Conservation (phyloP, 2,113 vertebrate genomes). For the Acanthisitta chloris region DNA sequence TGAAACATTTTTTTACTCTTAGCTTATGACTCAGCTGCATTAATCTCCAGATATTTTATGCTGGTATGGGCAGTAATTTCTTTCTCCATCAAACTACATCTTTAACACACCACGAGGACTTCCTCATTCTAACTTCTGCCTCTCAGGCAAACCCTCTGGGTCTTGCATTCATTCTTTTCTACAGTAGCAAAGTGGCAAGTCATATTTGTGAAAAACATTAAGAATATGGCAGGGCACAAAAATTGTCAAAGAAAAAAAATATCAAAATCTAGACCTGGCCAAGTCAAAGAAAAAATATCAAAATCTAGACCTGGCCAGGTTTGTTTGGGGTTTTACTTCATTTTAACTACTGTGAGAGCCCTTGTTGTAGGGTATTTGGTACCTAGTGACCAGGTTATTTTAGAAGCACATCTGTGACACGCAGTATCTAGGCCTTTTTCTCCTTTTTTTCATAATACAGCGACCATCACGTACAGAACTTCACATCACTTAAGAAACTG, state of each 20-base stretch:
- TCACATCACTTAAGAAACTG: background rate
- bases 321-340: no score
- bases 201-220: background rate
- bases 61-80: background rate
- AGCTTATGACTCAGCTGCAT: background rate
- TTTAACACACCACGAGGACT: fast-evolving
- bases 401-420: background rate
- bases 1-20: background rate
- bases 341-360: background rate
- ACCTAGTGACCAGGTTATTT: background rate
- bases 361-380: background rate
- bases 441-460: background rate
- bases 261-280: background rate
- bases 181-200: background rate
- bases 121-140: background rate
- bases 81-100: background rate
- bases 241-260: background rate
- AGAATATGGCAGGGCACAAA: background rate
- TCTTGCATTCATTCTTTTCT: background rate
- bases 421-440: background rate
- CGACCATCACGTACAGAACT: background rate
- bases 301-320: background rate
- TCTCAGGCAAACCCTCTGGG: background rate
- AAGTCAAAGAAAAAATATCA: background rate
- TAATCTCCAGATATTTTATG: background rate